phyloP scores from a whole-genome alignment of 1,140 invertebrate species.

The Formica selysi region DNA sequence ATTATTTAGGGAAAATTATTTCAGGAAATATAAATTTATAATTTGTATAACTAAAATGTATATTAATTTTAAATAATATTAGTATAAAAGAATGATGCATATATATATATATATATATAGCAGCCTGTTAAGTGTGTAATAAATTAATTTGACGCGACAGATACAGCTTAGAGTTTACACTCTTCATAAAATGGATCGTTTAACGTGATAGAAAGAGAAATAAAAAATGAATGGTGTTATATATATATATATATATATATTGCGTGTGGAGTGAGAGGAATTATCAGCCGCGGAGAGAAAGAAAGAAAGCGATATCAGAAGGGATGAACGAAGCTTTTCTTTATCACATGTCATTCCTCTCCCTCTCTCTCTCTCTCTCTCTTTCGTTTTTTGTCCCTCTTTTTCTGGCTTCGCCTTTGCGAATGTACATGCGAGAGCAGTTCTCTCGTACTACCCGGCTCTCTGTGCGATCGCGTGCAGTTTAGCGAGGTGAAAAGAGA shows the following conservation, averaged over 20 bases:
- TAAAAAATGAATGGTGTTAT: no score
- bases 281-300: neutral
- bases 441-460: neutral
- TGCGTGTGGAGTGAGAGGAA: constrained; percentile 33
- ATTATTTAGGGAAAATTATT: no score
- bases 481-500: neutral
- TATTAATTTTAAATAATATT: no score
- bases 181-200: no score
- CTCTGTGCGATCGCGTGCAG: constrained; percentile 1
- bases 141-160: no score
- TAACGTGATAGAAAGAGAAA: no score
- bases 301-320: neutral
- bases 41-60: no score
- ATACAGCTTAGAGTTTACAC: no score
- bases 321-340: neutral
- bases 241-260: neutral
- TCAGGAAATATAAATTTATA: no score
- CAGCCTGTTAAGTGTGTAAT: no score
- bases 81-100: no score
- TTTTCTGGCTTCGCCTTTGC: constrained; percentile 3
- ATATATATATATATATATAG: no score
- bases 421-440: constrained; percentile 6
- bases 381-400: neutral
- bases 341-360: constrained; percentile 35
- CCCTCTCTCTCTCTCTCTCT: neutral